Evolutionary conservation across 1,140 invertebrate species (phyloP).

Genomic region (Rhizoglyphus robini): DNA sequence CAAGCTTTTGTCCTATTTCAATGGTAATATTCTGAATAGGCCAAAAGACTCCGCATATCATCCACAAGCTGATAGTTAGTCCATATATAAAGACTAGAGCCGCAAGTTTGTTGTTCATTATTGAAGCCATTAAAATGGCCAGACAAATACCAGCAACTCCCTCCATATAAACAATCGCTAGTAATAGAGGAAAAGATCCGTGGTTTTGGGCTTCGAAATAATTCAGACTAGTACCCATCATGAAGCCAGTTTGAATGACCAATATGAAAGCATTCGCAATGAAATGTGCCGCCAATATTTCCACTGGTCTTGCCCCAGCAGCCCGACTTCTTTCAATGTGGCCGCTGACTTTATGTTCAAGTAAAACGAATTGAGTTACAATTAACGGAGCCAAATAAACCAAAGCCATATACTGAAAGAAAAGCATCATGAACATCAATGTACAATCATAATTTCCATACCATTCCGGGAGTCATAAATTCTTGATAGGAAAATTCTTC

Average conservation of each 20-base stretch:
- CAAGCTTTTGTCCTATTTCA: constrained; percentile 65
- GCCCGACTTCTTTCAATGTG: constrained; percentile 74
- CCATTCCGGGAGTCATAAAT: constrained; percentile 34
- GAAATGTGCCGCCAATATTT: constrained; percentile 81
- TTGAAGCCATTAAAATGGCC: constrained; percentile 71
- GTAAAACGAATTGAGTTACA: constrained; percentile 72
- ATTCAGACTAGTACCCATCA: constrained; percentile 66
- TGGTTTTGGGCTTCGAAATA: constrained; percentile 64
- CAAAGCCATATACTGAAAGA: not conserved
- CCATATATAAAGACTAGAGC: constrained; percentile 70
- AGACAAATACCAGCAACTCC: constrained; percentile 87
- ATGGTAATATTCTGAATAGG: constrained; percentile 59
- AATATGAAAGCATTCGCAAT: constrained; percentile 87
- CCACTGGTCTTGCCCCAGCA: constrained; percentile 68
- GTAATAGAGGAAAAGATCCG: constrained; percentile 58
- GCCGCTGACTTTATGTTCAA: constrained; percentile 79
- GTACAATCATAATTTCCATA: not conserved
- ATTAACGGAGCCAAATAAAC: constrained; percentile 81
- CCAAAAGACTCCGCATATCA: constrained; percentile 80
- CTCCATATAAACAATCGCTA: constrained; percentile 53
- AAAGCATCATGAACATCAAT: not conserved
- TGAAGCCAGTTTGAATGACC: constrained; percentile 72
- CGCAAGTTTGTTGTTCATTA: constrained; percentile 73
- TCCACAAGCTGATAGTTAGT: constrained; percentile 76
- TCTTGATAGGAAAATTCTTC: constrained; percentile 71